Conservation (phyloP, 2,113 vertebrate genomes). For the Centropus bengalensis region DNA sequence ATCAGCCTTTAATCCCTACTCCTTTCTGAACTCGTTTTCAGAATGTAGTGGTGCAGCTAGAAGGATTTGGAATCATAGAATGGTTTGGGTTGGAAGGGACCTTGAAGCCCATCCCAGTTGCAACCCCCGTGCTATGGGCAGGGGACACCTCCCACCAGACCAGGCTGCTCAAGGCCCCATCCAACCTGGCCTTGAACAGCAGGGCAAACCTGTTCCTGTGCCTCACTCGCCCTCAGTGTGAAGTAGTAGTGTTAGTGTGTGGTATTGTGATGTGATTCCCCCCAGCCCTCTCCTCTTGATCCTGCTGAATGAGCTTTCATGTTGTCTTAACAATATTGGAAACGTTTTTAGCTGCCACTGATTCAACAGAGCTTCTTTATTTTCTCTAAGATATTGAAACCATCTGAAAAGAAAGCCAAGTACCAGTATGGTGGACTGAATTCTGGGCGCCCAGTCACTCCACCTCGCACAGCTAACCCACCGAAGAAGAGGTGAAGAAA, state of each 20-base stretch:
- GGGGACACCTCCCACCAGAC: too few species aligned
- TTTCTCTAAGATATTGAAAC: conserved; percentile 88
- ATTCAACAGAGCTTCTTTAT: conserved; percentile 34
- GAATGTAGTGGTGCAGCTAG: rapidly evolving
- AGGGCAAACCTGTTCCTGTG: too few species aligned
- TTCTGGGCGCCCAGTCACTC: conserved; percentile 91
- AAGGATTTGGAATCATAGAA: not conserved
- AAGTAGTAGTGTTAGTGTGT: not conserved
- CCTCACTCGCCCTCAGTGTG: too few species aligned
- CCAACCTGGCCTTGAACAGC: too few species aligned
- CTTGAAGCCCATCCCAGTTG: too few species aligned
- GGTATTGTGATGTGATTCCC: not conserved
- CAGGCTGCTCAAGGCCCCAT: too few species aligned
- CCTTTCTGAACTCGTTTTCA: not conserved
- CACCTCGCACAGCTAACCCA: conserved; percentile 91
- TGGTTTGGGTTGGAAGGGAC: too few species aligned
- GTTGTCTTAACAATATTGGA: not conserved
- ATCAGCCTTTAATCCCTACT: not conserved
- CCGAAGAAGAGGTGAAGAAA: conserved; percentile 95
- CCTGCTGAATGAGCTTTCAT: not conserved
- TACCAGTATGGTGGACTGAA: conserved; percentile 94
- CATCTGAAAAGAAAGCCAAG: conserved; percentile 96
- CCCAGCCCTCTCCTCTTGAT: not conserved
- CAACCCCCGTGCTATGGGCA: too few species aligned
- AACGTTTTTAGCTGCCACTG: not conserved